Conservation (phyloP, 2,113 vertebrate genomes). For the Sander lucioperca region DNA sequence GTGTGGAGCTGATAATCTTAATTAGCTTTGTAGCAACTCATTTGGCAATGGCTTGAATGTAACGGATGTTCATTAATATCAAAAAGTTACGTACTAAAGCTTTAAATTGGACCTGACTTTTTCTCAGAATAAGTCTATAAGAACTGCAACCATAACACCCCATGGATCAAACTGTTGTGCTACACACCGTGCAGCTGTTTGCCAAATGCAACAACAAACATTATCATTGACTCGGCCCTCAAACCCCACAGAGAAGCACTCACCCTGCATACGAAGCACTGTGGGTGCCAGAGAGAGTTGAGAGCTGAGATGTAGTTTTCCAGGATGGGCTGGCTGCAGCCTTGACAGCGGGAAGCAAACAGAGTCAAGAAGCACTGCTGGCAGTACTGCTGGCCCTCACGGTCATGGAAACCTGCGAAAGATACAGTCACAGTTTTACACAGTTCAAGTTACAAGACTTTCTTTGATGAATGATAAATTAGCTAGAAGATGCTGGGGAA, state of each 20-base stretch:
- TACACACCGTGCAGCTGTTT: neutral
- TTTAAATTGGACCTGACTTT: neutral
- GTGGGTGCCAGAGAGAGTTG: slow-evolving; percentile 92
- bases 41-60: too few species aligned
- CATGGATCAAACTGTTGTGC: neutral
- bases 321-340: slow-evolving; percentile 91
- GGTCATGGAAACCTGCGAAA: slow-evolving; percentile 91
- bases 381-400: slow-evolving; percentile 92
- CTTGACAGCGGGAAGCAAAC: slow-evolving; percentile 91
- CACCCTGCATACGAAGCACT: slow-evolving; percentile 89
- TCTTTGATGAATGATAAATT: slow-evolving; percentile 11
- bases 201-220: neutral
- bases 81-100: too few species aligned
- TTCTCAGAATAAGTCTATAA: neutral
- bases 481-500: neutral
- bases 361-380: slow-evolving; percentile 92
- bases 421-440: slow-evolving; percentile 16
- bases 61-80: too few species aligned
- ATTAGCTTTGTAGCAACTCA: too few species aligned
- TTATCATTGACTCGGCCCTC: neutral
- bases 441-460: neutral
- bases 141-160: neutral
- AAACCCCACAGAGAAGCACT: slow-evolving; percentile 53
- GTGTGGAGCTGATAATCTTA: too few species aligned
- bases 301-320: slow-evolving; percentile 96